Evolutionary conservation across 2,113 vertebrate genomes (phyloP), one percentile per base, ranked within the genome.

Genomic region (Notothenia coriiceps): DNA sequence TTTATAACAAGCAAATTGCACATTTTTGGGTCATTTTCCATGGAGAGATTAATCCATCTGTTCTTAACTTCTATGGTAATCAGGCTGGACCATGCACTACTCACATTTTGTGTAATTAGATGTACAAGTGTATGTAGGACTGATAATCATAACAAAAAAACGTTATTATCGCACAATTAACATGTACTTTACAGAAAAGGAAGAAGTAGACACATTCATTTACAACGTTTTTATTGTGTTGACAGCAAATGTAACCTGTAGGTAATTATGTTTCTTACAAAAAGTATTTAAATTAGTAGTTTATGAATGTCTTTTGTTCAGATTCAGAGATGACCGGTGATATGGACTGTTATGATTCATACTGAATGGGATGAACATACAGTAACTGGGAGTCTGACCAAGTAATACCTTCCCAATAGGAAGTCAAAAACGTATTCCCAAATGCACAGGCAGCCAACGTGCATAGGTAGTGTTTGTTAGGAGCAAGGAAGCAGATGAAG

Each of bases 1-100:
- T 40, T 56, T 33, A 52, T 9, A 51, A 49, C 46, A 65, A 66
- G 54, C 6, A 20, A 67, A 77, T 62, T 66, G 40, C 56, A 77
- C 47, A 49, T 40, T 56, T 8, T 55, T 65, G 56, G 17, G 47
- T 62, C 40, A 56, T 77, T 52, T 59, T 70, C 69, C n/a, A 25
- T 8, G 11, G 72, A 57, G 56, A 40, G 3, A 49, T 49, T 35
- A 67, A 29, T 67, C 60, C 55, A 52, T 67, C 69, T 10, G 3
- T 33, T 13, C 7, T 11, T 13, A 33, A 40, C 54, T 55, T 49
- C 11, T 22, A 29, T n/a, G 18, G n/a, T 73, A 47, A 60, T 65
- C 13, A 59, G 54, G 35, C 8, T 10, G n/a, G 18, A 40, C 22
- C 8, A 33, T 50, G 12, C 18, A 52, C 6, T 18, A 13, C 29